A percentile compares a stretch with the other conserved stretches of the same genome.
phyloP scores from a whole-genome alignment of 2,797 vertebrate genomes.

The Poecilia picta region DNA sequence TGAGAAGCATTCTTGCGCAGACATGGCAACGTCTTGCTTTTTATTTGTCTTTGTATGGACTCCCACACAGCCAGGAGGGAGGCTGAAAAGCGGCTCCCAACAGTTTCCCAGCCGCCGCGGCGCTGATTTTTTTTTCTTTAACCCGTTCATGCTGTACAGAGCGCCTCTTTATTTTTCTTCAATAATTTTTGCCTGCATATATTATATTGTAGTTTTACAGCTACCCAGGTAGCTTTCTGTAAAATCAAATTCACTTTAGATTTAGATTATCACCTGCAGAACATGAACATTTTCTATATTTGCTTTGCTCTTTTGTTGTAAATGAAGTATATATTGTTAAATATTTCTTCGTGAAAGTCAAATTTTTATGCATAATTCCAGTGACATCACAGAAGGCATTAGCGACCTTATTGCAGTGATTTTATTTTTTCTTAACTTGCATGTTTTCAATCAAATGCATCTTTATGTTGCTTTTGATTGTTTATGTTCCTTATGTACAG shows the following conservation, averaged over 20 bases:
- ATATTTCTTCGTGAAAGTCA: background rate
- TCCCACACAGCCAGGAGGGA: conserved; percentile 32
- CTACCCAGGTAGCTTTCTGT: background rate
- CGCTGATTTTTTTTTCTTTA: background rate
- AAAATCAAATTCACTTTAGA: background rate
- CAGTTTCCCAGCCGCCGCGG: conserved; percentile 18
- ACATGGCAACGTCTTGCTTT: conserved; percentile 35
- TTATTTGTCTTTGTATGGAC: conserved; percentile 55
- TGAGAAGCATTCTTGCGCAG: conserved; percentile 19
- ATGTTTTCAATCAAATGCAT: background rate
- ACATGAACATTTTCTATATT: background rate
- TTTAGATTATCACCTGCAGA: background rate
- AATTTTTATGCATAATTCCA: background rate
- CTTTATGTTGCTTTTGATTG: no score
- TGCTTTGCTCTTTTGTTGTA: background rate
- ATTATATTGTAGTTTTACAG: background rate
- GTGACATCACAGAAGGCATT: background rate
- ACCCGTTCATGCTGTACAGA: background rate
- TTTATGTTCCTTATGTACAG: no score
- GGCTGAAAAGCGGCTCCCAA: conserved; percentile 50
- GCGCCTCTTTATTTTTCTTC: background rate
- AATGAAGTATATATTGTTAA: background rate
- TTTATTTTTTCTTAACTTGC: background rate
- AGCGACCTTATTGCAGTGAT: background rate
- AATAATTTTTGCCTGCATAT: background rate